These are phyloP conservation scores for Gambelia wislizenii DNA, from an alignment of 2,797 vertebrate species.

Conservation along the genomic window DNA sequence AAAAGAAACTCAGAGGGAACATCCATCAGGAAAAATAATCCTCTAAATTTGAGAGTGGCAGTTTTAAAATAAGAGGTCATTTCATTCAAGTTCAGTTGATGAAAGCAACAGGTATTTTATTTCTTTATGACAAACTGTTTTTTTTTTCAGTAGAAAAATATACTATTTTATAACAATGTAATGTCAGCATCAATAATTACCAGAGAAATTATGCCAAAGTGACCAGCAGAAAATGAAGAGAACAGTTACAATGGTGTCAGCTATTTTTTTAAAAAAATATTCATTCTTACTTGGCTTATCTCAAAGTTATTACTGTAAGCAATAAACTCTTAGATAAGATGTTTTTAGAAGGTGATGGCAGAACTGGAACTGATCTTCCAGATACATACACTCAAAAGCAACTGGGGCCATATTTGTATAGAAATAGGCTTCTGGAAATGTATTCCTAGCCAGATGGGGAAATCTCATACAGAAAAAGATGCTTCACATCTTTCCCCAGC, in stretches of 20 bases:
- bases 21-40: conserved; percentile 20
- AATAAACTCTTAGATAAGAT: conserved; percentile 65
- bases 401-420: background rate
- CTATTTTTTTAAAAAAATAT: conserved; percentile 24
- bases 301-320: conserved; percentile 48
- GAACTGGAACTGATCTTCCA: conserved; percentile 65
- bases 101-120: conserved; percentile 42
- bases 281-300: conserved; percentile 49
- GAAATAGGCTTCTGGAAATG: background rate
- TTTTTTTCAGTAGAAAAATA: conserved; percentile 14
- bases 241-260: conserved; percentile 41
- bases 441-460: background rate
- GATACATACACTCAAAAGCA: conserved; percentile 15
- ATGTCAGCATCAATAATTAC: conserved; percentile 35
- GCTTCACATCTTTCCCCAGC: background rate
- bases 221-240: conserved; percentile 50
- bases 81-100: conserved; percentile 32
- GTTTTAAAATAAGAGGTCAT: conserved; percentile 31
- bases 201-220: conserved; percentile 47
- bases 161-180: background rate
- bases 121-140: conserved; percentile 17
- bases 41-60: conserved; percentile 31
- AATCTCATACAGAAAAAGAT: background rate
- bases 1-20: conserved; percentile 8
- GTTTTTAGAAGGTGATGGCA: conserved; percentile 49